These are phyloP conservation scores for Ceriagrion tenellum DNA, from an alignment of 2,888 invertebrate genomes.

Conservation along the genomic window DNA sequence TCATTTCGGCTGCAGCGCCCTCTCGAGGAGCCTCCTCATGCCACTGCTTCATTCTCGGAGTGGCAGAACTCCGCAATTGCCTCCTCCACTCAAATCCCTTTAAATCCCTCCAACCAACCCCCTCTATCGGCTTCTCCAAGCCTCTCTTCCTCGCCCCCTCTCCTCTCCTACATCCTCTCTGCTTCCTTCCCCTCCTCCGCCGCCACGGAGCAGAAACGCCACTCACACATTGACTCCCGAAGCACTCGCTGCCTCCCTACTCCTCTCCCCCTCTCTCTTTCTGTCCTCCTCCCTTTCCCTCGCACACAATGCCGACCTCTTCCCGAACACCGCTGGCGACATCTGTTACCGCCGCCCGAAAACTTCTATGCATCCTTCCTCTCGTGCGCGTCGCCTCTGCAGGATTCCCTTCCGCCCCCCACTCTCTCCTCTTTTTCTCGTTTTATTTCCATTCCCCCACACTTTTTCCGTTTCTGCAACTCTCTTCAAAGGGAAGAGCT, in stretches of 20 bases:
- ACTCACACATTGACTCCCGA: too few species aligned
- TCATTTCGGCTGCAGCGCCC: too few species aligned
- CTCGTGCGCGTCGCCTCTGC: not conserved
- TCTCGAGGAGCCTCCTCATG: too few species aligned
- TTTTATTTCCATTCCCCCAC: not conserved
- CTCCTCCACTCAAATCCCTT: too few species aligned
- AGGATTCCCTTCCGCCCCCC: not conserved
- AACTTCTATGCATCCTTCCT: not conserved
- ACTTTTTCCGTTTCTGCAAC: not conserved
- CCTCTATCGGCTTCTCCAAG: not conserved
- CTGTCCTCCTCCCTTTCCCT: not conserved
- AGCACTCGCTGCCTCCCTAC: not conserved
- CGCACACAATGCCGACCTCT: not conserved
- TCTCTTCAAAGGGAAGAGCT: too few species aligned
- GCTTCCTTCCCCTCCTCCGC: not conserved
- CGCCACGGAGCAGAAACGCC: too few species aligned
- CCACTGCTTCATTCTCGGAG: too few species aligned
- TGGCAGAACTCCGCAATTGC: too few species aligned
- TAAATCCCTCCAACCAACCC: not conserved
- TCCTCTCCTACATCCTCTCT: not conserved
- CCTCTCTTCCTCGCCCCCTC: not conserved
- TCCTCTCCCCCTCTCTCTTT: not conserved
- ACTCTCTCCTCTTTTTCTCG: not conserved
- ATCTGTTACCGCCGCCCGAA: constrained; percentile 32
- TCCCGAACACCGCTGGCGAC: constrained; percentile 9